A percentile compares a stretch with the other conserved stretches of the same genome.
Evolutionary conservation across 2,888 invertebrate species (phyloP).

Genomic region (Brachypterus glaber): DNA sequence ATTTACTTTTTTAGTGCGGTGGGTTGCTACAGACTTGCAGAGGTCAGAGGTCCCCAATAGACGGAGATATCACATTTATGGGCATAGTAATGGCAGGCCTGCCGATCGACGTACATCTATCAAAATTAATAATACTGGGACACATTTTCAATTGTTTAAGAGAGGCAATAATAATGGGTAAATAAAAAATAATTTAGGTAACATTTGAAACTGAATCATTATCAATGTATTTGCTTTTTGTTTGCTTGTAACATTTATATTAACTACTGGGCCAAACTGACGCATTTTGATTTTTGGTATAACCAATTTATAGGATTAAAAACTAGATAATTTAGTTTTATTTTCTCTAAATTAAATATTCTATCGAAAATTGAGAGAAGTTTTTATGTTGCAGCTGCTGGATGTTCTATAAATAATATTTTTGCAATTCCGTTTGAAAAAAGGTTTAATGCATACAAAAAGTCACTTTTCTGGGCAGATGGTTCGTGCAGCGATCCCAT

Average conservation of each 20-base stretch:
- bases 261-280: too few relatives aligned
- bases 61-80: slow-evolving; percentile 82
- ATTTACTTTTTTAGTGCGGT: slow-evolving; percentile 51
- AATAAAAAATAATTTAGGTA: too few relatives aligned
- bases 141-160: slow-evolving; percentile 76
- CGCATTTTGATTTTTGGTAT: too few relatives aligned
- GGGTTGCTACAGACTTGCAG: slow-evolving; percentile 57
- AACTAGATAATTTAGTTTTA: too few relatives aligned
- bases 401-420: slow-evolving; percentile 70
- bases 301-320: too few relatives aligned
- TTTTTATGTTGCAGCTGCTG: slow-evolving; percentile 54
- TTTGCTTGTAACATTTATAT: too few relatives aligned
- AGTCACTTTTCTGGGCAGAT: slow-evolving; percentile 72
- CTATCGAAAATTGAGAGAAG: too few relatives aligned
- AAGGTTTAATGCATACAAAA: slow-evolving; percentile 59
- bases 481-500: slow-evolving; percentile 78
- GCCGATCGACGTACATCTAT: slow-evolving; percentile 72
- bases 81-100: slow-evolving; percentile 74
- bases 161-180: slow-evolving; percentile 76
- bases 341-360: too few relatives aligned
- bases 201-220: too few relatives aligned
- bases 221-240: too few relatives aligned
- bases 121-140: slow-evolving; percentile 79
- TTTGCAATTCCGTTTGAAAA: slow-evolving; percentile 67
- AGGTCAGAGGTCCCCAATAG: slow-evolving; percentile 35